Base-by-base conservation (phyloP, 2,797 vertebrate species). In the Notolabrus celidotus region DNA sequence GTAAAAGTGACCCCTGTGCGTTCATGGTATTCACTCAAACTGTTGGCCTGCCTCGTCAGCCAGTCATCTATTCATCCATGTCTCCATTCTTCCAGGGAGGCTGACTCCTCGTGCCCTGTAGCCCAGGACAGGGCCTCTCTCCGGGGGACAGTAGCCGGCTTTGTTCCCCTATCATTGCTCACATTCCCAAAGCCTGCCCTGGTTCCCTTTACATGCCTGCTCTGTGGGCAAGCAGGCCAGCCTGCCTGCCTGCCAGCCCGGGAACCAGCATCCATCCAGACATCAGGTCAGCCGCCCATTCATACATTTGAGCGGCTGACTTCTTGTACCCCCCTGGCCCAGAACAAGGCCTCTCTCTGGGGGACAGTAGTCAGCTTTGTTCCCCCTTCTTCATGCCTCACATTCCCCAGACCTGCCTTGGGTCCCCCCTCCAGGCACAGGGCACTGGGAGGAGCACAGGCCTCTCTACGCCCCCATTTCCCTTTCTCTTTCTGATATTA, bases 301-400 rank as follows among this genome's bases (percentile, higher is more conserved):
- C 86, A 87, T 83, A 65, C 79, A 67, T 25, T 47, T 23, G 59
- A 85, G 78, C 31, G 67, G 56, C 81, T 90, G 82, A 86, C 88
- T 84, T 79, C 84, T 87, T 88, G 86, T 88, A 73, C 79, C 78
- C 84, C 88, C 69, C 43, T 84, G 34, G 68, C 70, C 82, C 76
- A 89, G 89, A 90, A 91, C 90, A 91, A 92, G 87, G 88, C 89
- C 87, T 93, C 93, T 93, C 91, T 89, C 90, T 92, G 81, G 91
- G 92, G 90, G 92, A 94, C 93, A 95, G 92, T 92, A 88, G 88
- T 88, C 68, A 17, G 84, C 93, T 92, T 94, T 95, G 94, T 94
- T 89, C 80, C 87, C 70, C 39, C 25, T 62, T 63, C 70, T 61
- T 88, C 92, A 93, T 92, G 91, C 92, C 83, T 93, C 79, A 76